Evolutionary conservation across 2,113 vertebrate species (phyloP).

Genomic region (Bos taurus): DNA sequence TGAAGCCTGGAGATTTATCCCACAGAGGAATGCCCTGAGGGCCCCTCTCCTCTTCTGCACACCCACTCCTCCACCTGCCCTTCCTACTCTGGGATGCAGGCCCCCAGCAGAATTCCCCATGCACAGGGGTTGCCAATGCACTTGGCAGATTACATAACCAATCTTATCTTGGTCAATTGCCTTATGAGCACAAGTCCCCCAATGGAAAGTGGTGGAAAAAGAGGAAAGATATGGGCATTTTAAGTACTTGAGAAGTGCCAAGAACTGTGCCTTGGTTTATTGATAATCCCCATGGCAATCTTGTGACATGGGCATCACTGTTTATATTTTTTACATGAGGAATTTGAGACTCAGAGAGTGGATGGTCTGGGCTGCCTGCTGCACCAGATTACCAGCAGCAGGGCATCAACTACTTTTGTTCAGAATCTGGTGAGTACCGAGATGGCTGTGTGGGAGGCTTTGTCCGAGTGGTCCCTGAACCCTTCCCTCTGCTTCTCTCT

Average conservation of each 20-base stretch:
- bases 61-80: fast-evolving
- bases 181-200: background rate
- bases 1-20: background rate
- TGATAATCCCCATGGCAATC: background rate
- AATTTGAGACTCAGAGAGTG: background rate
- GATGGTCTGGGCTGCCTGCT: background rate
- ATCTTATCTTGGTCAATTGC: background rate
- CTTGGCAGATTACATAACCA: no score
- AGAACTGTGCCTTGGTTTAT: background rate
- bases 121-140: fast-evolving
- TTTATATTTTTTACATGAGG: background rate
- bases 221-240: background rate
- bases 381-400: no score
- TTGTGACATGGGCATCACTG: background rate
- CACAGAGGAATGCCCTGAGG: background rate
- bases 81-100: background rate
- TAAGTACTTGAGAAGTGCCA: background rate
- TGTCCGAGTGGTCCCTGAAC: background rate
- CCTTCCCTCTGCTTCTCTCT: background rate
- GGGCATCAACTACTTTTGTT: fast-evolving
- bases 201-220: background rate
- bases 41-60: fast-evolving
- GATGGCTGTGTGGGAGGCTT: fast-evolving
- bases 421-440: background rate
- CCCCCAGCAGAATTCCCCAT: background rate